phyloP scores from a whole-genome alignment of 2,797 vertebrate genomes.

The Sebastolobus alascanus region DNA sequence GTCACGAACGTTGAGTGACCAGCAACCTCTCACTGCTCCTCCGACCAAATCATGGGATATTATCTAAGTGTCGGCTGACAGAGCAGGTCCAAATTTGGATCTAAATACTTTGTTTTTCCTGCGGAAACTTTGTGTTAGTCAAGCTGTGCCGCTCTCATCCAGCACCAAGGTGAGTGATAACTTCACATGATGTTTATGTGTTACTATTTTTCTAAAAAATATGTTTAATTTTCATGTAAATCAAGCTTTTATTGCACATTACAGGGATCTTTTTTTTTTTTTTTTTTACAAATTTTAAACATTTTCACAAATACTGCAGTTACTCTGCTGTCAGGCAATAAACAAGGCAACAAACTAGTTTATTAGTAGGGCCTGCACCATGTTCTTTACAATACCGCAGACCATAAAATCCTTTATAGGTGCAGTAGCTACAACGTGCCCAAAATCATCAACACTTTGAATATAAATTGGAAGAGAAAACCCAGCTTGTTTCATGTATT shows the following conservation, averaged over 20 bases:
- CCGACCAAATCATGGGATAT: conserved; percentile 34
- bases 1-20: background rate
- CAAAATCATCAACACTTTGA: background rate
- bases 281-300: background rate
- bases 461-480: background rate
- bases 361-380: conserved; percentile 32
- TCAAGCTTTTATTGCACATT: background rate
- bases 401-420: conserved; percentile 43
- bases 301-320: background rate
- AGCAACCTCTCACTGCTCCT: conserved; percentile 13
- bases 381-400: conserved; percentile 36
- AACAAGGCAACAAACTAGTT: conserved; percentile 39
- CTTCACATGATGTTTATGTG: background rate
- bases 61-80: conserved; percentile 9
- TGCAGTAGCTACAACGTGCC: conserved; percentile 8
- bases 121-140: conserved; percentile 10
- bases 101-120: conserved; percentile 13
- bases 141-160: background rate
- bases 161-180: conserved; percentile 63
- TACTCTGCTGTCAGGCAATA: conserved; percentile 23
- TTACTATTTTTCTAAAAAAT: background rate
- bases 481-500: background rate
- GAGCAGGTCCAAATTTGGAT: background rate
- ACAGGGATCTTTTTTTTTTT: background rate
- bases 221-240: background rate